Evolutionary conservation across 2,113 vertebrate genomes (phyloP).

Genomic region (Andinoacara biseriatus): DNA sequence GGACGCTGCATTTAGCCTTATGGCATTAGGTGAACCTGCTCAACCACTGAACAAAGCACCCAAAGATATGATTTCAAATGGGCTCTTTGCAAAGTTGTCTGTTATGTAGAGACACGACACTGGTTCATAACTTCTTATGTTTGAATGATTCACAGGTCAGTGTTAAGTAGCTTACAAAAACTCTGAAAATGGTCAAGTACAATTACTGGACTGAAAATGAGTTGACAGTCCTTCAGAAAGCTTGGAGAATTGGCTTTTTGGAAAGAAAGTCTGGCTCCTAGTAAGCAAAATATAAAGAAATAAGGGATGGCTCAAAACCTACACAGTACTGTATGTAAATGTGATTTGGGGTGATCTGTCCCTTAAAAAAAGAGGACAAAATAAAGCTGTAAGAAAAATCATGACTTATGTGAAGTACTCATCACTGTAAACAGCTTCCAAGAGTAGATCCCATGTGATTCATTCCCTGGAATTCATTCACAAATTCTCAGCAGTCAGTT

Average conservation of each 20-base stretch:
- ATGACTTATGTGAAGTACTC: not conserved
- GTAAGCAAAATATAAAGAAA: not conserved
- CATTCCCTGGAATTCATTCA: slow-evolving; percentile 22
- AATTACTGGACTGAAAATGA: not conserved
- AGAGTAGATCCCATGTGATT: not conserved
- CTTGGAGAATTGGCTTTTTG: not conserved
- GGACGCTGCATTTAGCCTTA: no score
- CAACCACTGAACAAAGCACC: no score
- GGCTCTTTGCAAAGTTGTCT: no score
- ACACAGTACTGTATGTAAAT: not conserved
- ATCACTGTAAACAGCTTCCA: not conserved
- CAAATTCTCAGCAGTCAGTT: slow-evolving; percentile 11
- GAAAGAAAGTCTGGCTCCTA: not conserved
- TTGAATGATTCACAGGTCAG: no score
- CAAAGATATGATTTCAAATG: no score
- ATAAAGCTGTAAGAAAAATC: not conserved
- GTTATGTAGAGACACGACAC: no score
- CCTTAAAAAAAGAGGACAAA: not conserved
- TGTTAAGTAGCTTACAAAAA: no score
- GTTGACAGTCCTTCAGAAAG: not conserved
- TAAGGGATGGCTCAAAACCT: not conserved
- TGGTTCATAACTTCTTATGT: no score
- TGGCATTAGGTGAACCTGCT: no score
- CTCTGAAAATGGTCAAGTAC: no score
- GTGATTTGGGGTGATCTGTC: not conserved